Base-by-base conservation (phyloP, 2,113 vertebrate genomes). In the Chlorodrepanis virens region DNA sequence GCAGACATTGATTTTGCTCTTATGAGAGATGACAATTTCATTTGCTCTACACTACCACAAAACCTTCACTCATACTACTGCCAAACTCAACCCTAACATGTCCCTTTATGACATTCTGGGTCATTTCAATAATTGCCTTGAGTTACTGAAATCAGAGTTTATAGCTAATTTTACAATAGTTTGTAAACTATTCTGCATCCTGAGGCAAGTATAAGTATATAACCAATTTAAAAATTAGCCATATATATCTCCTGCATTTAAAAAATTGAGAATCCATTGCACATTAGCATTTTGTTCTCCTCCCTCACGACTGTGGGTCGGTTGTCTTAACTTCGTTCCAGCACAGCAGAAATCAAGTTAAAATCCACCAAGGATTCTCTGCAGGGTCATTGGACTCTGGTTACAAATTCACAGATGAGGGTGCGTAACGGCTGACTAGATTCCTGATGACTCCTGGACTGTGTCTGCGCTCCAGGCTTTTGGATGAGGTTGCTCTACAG, bases 361-460 rank as follows among this genome's bases (percentile, higher is more conserved):
- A 1, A 37, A 40, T 21, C 64, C 50, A 78, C 27, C 19, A 18
- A 17, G 14, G 16, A 53, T 53, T 28, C 52, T 68, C 53, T 10
- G 14, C 2, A 0, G 0, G 13, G 11, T n/a, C 56, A 27, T 1
- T 16, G 10, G 23, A 61, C 16, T 4, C n/a, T 3, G 21, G 79
- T 45, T 67, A 61, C n/a, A 31, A 57, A 75, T 42, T 75, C 6
- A 75, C 1, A 25, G 44, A 22, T 7, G 29, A 82, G 24, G 23
- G 14, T 4, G 52, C 24, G 27, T 14, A 21, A 39, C 9, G 28
- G 37, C 16, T 37, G 11, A 5, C 28, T 9, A 7, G 13, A 28
- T 33, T 56, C 39, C 74, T 44, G 57, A 42, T 25, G 60, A 12
- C 27, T 60, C 33, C 40, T 4, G 29, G 19, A 12, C 60, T 2